Conservation (phyloP, 2,888 invertebrate species). For the Ariolimax columbianus region DNA sequence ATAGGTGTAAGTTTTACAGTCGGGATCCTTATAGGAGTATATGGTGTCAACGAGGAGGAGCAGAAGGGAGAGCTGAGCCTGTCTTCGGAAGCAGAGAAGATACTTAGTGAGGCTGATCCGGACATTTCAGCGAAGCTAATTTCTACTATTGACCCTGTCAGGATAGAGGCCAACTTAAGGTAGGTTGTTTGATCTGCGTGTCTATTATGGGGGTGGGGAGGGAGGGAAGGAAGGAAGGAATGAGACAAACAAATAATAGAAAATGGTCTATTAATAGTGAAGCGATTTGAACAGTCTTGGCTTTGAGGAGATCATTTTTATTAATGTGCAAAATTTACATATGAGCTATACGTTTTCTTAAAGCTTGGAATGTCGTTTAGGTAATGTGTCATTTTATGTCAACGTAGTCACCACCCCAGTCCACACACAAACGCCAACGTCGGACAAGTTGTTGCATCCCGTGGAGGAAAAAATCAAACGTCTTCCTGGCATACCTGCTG, state of each 20-base stretch:
- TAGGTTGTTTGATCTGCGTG: background rate
- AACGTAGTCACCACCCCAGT: no score
- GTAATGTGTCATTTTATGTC: no score
- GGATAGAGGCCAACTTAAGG: conserved; percentile 43
- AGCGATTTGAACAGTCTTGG: background rate
- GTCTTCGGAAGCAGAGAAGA: background rate
- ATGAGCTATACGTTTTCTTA: background rate
- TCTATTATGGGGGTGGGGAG: background rate
- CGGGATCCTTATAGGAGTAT: conserved; percentile 31
- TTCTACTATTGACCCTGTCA: conserved; percentile 11
- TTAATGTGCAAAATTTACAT: background rate
- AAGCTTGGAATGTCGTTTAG: background rate
- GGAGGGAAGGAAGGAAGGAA: background rate
- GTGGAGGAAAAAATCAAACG: no score
- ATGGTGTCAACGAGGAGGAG: conserved; percentile 6
- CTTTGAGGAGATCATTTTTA: background rate
- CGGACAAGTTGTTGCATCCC: no score
- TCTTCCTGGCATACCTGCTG: no score
- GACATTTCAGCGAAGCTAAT: conserved; percentile 18
- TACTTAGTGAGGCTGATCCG: conserved; percentile 24
- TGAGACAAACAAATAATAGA: background rate
- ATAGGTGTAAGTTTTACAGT: background rate
- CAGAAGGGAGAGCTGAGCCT: background rate
- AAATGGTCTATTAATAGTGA: background rate
- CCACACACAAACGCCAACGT: no score